Base-by-base conservation (phyloP, 2,797 vertebrate genomes). In the Intellagama lesueurii region DNA sequence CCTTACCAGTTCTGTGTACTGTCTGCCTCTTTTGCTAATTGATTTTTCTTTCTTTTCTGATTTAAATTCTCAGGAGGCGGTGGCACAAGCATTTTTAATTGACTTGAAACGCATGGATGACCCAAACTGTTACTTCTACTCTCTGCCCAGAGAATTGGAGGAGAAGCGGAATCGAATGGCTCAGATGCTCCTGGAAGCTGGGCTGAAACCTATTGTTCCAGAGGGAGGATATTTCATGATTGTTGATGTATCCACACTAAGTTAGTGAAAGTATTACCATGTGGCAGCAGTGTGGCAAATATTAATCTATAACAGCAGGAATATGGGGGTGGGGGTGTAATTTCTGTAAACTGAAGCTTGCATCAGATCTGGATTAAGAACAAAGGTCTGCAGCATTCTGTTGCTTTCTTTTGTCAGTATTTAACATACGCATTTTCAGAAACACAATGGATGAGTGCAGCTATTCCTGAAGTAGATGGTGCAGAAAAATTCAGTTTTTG, bases 221-320 rank as follows among this genome's bases (percentile, higher is more conserved):
- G 98, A 99, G 60, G 99, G 99, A 91, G 98, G 99, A 87, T 99
- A 99, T 96, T 99, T 99, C 90, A 99, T 99, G 96, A 95, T 99
- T 0, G 98, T 97, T 24, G 98, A 99, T 56, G 96, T 99, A 91
- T 97, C 99, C 17, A 89, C 93, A 1, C 96, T 99, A 92, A 97
- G 99, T 99, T 91, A 95, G 96, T 96, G 89, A 91, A 83, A 26
- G 1, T 28, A 91, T 95, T 89, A 89, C 91, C 91, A 28, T 91
- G 78, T 79, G 84, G 32, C 0, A 0, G 19, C 22, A 19, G 35
- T 30, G 35, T 35, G 79, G 52, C 60, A 83, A 26, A 1, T 32
- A 91, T 95, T 89, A 89, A 91, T 91, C n/a, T 92, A 81, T 77
- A 83, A 64, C 19, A 64, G 32, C 0, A 0, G 16, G 26, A 30